These are phyloP conservation scores for Tragopan temminckii DNA, from an alignment of 2,797 vertebrate genomes.

Conservation along the genomic window DNA sequence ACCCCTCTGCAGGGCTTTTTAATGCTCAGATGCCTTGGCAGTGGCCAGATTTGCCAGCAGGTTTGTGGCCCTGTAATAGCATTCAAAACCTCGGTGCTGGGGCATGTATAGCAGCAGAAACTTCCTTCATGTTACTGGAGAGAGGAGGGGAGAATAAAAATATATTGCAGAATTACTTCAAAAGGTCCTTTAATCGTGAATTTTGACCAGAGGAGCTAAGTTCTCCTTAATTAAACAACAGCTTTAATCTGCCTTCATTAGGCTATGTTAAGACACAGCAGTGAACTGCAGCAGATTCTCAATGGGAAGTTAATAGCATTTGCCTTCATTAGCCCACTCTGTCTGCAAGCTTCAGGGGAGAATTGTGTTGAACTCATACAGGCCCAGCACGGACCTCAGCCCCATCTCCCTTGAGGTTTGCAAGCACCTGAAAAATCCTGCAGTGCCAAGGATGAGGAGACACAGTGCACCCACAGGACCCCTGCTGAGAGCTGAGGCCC, in stretches of 20 bases:
- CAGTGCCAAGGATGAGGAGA: background rate
- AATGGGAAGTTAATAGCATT: background rate
- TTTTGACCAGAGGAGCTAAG: constrained; percentile 68
- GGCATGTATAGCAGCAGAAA: constrained; percentile 52
- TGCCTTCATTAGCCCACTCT: background rate
- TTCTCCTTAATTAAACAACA: constrained; percentile 77
- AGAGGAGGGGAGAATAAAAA: background rate
- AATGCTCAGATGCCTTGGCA: constrained; percentile 76
- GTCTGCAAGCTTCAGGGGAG: background rate
- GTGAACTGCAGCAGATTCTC: constrained; percentile 49
- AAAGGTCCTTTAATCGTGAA: constrained; percentile 72
- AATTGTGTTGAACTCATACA: fast-evolving
- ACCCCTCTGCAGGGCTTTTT: constrained; percentile 75
- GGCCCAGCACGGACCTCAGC: fast-evolving
- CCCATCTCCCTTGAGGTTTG: background rate
- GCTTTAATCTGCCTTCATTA: constrained; percentile 74
- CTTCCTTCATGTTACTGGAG: constrained; percentile 16
- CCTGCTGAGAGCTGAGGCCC: background rate
- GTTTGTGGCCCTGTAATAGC: constrained; percentile 71
- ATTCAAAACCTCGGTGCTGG: constrained; percentile 62
- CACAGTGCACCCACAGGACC: fast-evolving
- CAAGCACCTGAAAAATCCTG: background rate
- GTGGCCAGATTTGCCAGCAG: constrained; percentile 72
- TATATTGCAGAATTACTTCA: constrained; percentile 75
- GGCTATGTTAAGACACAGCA: constrained; percentile 26